Evolutionary conservation across 2,888 invertebrate genomes (phyloP).

Genomic region (Parnassius orleans): DNA sequence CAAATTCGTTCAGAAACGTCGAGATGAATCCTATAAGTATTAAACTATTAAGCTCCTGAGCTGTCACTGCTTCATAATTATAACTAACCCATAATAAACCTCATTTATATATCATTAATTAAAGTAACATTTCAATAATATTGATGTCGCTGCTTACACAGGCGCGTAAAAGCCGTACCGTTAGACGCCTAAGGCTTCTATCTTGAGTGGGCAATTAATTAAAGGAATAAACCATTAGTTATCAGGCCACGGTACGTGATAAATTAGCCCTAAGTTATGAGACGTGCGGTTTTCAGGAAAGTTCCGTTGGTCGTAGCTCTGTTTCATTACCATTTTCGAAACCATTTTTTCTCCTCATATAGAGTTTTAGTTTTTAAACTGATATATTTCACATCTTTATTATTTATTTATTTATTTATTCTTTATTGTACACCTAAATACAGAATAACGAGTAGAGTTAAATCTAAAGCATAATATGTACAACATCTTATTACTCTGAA

Average conservation of each 20-base stretch:
- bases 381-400: too few relatives aligned
- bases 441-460: too few relatives aligned
- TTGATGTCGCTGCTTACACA: not conserved
- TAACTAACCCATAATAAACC: not conserved
- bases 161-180: constrained; percentile 7
- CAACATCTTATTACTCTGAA: too few relatives aligned
- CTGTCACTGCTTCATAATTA: not conserved
- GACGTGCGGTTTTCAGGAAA: not conserved
- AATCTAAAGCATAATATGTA: too few relatives aligned
- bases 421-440: too few relatives aligned
- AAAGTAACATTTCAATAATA: not conserved
- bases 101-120: not conserved
- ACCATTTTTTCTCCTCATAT: too few relatives aligned
- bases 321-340: not conserved
- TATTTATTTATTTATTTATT: too few relatives aligned
- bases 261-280: not conserved
- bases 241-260: constrained; percentile 2
- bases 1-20: too few relatives aligned
- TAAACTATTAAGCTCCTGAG: not conserved
- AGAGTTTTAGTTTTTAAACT: too few relatives aligned
- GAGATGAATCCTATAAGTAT: too few relatives aligned
- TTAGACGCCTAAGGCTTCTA: not conserved
- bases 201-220: constrained; percentile 14
- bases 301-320: not conserved
- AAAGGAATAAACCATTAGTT: constrained; percentile 12